Base-by-base conservation (phyloP, 1,140 invertebrate genomes). In the Marisa cornuarietis region DNA sequence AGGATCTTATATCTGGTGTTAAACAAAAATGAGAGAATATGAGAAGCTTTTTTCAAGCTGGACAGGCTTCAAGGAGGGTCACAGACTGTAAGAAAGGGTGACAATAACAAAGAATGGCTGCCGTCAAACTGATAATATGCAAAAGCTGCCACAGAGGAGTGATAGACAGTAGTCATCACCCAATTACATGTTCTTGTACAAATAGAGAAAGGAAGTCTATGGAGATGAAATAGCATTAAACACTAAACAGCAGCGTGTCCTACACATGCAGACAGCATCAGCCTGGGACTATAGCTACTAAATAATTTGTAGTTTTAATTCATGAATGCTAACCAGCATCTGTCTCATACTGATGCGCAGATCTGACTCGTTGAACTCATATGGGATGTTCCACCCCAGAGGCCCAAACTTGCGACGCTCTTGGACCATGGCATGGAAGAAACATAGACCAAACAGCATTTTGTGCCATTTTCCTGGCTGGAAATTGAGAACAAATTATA, bases 341-440 rank as follows among this genome's bases (percentile, higher is more conserved):
- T 91, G 91, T 78, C 90, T 84, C 83, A 91, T 87, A 77, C 90
- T 91, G 83, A 91, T 91, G 76, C 90, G 80, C 13, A 91, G 86
- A 86, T 92, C 91, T 74, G 91, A 91, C 78, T 91, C 90, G 81
- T 91, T 92, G 81, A 92, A 92, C 80, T 91, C 91, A 82, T 92
- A 92, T 0, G 91, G 91, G 81, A 91, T 91, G 85, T 92, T 92
- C 91, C 91, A 92, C 31, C 91, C 91, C 2, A 92, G 85, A 11
- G 91, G 90, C 66, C 91, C 91, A 87, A 91, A 92, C 83, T 91
- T 91, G 71, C 91, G 84, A 71, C 91, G 86, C 80, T 92, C 91
- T 77, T 92, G 91, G 7, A 92, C 90, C 82, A 91, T 79, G 51
- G 89, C 90, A 85, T 92, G 91, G 87, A 92, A 91, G 85, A 91